phyloP scores from a whole-genome alignment of 2,113 vertebrate species.

The Halcyon senegalensis region DNA sequence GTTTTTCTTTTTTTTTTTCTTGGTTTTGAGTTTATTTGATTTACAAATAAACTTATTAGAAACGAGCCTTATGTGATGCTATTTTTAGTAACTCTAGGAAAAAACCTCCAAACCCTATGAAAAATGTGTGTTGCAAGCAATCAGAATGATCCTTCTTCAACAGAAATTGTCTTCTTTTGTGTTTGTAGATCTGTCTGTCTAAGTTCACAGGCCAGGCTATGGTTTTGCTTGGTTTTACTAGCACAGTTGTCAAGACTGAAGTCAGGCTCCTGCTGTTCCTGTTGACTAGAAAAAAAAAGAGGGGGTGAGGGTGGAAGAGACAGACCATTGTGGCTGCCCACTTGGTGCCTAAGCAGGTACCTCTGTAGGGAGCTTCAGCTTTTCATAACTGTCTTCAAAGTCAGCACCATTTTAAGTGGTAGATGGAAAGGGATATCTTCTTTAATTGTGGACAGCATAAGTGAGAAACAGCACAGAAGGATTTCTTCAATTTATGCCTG shows the following conservation, averaged over 20 bases:
- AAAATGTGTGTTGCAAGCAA: neutral
- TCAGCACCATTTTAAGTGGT: neutral
- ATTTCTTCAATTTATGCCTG: neutral
- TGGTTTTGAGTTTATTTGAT: neutral
- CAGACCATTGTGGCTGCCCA: neutral
- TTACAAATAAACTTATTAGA: neutral
- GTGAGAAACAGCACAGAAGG: neutral
- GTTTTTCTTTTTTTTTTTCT: neutral
- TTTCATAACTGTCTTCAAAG: neutral
- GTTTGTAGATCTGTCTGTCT: neutral
- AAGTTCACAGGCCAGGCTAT: neutral
- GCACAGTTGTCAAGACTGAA: neutral
- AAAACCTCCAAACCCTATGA: neutral
- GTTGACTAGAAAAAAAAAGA: neutral
- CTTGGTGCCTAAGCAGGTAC: accelerated
- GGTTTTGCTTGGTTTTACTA: neutral
- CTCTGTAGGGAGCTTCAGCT: accelerated
- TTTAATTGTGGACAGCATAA: neutral
- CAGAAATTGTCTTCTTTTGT: neutral
- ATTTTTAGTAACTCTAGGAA: neutral
- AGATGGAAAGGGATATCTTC: neutral
- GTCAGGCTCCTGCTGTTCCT: neutral
- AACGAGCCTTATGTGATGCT: neutral
- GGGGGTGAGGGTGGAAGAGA: neutral
- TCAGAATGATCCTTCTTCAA: neutral